Base-by-base conservation (phyloP, 2,797 vertebrate species). In the Tamandua tetradactyla region DNA sequence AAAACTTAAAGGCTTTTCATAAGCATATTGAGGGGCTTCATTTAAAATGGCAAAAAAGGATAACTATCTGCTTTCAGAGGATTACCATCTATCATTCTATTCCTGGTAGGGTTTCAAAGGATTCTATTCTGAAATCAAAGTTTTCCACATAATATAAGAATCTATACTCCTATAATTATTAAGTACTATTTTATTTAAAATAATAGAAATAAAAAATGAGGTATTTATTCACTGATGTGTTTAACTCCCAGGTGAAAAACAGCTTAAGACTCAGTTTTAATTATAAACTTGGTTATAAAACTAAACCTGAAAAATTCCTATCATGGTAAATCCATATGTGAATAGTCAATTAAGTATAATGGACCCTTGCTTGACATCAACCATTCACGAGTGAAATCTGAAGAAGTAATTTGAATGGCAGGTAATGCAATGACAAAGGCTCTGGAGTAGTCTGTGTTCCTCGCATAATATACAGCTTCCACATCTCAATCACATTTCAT, bases 1-100 rank as follows among this genome's bases (percentile, higher is more conserved):
- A 88, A 95, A 95, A 93, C 76, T 87, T 55, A 89, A 93, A 84
- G 64, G 55, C 3, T 87, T 93, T 94, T 87, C 49, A 55, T 55
- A 78, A 84, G 55, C 83, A 89, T 8, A 79, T 89, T 71, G 93
- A 88, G 35, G 4, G 30, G 22, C 23, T 87, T 87, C 32, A 87
- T 76, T 69, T 82, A 82, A 96, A 94, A 69, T 57, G 37, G 61
- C 32, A 75, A 59, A 78, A 84, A 93, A 91, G 22, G 71, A 42
- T 71, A 52, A 47, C 35, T 52, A 44, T 9, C 2, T 79, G 55
- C 52, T 87, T 91, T 93, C 72, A 74, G 37, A 87, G 49, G 57
- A 75, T 71, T 89, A 72, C 15, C 76, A 9, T n/a, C 35, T 15
- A 79, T 87, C 66, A 61, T 47, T 78, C 72, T 62, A 81, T 11